A percentile compares a stretch with the other conserved stretches of the same genome.
These are phyloP conservation scores for Ctenoplectra terminalis DNA, from an alignment of 1,140 invertebrate species.

Conservation along the genomic window DNA sequence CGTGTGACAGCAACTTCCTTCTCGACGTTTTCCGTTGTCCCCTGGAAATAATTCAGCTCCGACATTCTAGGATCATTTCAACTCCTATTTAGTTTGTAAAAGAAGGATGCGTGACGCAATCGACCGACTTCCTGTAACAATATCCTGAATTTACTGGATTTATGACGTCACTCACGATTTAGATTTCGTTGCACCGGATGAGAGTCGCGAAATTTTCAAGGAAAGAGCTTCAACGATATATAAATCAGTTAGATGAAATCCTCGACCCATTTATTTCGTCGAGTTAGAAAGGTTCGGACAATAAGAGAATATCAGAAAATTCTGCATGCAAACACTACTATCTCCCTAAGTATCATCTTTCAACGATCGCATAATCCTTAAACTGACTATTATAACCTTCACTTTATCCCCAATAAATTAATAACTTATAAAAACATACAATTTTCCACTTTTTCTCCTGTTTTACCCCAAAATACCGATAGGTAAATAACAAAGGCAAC, in stretches of 20 bases:
- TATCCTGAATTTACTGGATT: constrained; percentile 38
- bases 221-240: constrained; percentile 33
- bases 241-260: constrained; percentile 44
- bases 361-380: not conserved
- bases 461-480: too few relatives aligned
- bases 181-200: constrained; percentile 48
- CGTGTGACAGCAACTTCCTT: not conserved
- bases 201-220: constrained; percentile 40
- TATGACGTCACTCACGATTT: constrained; percentile 41
- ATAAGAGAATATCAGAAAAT: constrained; percentile 31
- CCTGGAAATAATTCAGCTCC: constrained; percentile 23
- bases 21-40: not conserved
- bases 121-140: constrained; percentile 48
- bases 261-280: constrained; percentile 48
- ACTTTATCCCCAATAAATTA: not conserved
- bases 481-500: too few relatives aligned
- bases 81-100: constrained; percentile 8
- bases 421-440: too few relatives aligned
- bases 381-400: too few relatives aligned
- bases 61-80: constrained; percentile 8
- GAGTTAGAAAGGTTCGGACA: constrained; percentile 31
- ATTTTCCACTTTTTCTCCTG: too few relatives aligned
- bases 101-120: constrained; percentile 41
- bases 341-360: not conserved
- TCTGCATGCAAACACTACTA: not conserved